Percentiles rank a stretch among this genome's conserved stretches.
Evolutionary conservation across 2,113 vertebrate species (phyloP).

Genomic region (Spea bombifrons): DNA sequence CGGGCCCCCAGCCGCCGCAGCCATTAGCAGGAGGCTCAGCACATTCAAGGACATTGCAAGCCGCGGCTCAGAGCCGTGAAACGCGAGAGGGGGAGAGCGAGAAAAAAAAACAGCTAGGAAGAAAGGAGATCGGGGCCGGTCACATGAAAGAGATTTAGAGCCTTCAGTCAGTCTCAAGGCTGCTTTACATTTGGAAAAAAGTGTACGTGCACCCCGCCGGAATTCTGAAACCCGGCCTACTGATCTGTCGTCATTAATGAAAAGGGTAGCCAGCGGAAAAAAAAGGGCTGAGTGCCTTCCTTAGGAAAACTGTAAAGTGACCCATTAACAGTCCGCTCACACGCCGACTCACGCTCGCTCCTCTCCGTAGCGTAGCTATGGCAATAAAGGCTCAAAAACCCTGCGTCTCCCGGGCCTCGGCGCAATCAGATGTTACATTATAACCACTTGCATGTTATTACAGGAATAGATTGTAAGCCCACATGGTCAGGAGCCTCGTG

Average conservation of each 20-base stretch:
- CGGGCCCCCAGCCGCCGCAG: too few species aligned
- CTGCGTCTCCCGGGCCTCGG: background rate
- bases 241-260: conserved; percentile 22
- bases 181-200: conserved; percentile 34
- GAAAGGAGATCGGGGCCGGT: conserved; percentile 15
- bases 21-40: background rate
- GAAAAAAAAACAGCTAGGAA: background rate
- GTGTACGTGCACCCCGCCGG: conserved; percentile 30
- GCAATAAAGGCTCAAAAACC: background rate
- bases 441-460: too few species aligned
- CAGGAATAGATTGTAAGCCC: too few species aligned
- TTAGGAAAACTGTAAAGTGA: conserved; percentile 11
- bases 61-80: background rate
- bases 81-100: too few species aligned
- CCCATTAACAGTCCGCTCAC: conserved; percentile 40
- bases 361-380: conserved; percentile 11
- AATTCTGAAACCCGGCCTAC: conserved; percentile 8
- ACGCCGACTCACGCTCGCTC: conserved; percentile 11
- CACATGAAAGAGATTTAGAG: conserved; percentile 44
- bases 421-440: too few species aligned
- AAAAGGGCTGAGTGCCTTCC: background rate
- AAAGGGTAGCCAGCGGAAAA: background rate
- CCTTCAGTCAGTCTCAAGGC: conserved; percentile 34
- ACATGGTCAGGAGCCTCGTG: too few species aligned
- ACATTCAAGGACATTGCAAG: conserved; percentile 19